Evolutionary conservation across 2,797 vertebrate species (phyloP).

Genomic region (Tadarida brasiliensis): DNA sequence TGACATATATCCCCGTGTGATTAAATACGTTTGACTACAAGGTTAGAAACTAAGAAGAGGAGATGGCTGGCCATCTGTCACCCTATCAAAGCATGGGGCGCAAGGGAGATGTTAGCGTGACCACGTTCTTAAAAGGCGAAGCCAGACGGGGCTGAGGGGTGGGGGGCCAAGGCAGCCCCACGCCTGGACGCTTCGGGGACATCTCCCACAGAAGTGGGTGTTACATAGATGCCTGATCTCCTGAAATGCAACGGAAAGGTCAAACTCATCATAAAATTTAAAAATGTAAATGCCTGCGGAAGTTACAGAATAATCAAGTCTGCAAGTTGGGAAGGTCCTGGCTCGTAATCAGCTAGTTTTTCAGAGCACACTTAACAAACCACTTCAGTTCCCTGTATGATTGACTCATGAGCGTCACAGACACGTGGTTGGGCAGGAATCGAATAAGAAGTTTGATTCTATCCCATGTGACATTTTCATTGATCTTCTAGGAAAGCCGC

Average conservation of each 20-base stretch:
- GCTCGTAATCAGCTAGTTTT: background rate
- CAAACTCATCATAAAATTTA: background rate
- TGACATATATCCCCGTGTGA: background rate
- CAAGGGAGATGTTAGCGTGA: background rate
- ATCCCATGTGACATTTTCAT: background rate
- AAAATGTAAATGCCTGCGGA: background rate
- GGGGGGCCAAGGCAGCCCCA: no score
- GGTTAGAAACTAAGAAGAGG: background rate
- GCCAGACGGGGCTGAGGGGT: no score
- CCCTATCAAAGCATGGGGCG: background rate
- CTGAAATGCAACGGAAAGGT: slow-evolving; percentile 4
- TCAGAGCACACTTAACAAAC: background rate
- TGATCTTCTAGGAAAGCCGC: background rate
- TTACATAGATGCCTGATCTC: background rate
- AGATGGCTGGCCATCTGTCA: background rate
- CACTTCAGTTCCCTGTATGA: background rate
- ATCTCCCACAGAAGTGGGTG: background rate
- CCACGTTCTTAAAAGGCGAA: background rate
- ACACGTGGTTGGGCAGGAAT: background rate
- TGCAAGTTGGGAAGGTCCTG: background rate
- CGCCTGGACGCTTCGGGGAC: background rate
- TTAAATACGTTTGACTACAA: background rate
- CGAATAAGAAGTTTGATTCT: background rate
- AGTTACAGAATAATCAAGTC: background rate
- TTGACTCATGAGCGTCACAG: background rate